These are phyloP conservation scores for Apodemia zela DNA, from an alignment of 2,888 invertebrate genomes.

Conservation along the genomic window DNA sequence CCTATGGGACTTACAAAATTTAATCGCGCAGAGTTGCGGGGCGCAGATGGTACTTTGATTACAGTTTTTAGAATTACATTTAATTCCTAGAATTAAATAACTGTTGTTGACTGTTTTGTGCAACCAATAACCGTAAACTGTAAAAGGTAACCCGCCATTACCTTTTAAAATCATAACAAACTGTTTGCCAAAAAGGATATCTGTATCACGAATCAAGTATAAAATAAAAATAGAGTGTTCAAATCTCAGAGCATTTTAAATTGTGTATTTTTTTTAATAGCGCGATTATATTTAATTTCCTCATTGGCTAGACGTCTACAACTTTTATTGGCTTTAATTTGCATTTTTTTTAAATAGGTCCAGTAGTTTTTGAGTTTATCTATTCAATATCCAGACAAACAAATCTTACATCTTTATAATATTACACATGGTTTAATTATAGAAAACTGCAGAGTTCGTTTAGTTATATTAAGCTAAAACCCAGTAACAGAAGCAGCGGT, in stretches of 20 bases:
- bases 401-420: no score
- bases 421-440: no score
- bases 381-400: no score
- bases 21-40: neutral
- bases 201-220: neutral
- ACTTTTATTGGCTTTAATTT: no score
- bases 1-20: no score
- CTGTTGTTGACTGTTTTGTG: conserved; percentile 1
- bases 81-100: neutral
- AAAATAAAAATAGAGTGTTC: neutral
- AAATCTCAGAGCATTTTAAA: neutral
- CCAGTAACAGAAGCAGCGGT: neutral
- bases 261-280: neutral
- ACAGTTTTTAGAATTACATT: neutral
- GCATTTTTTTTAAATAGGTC: no score
- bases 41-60: neutral
- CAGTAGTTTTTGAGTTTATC: no score
- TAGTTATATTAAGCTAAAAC: neutral
- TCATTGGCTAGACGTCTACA: no score
- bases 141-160: neutral
- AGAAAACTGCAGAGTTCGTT: neutral
- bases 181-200: neutral
- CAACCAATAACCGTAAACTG: neutral
- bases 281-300: no score
- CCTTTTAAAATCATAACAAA: neutral